A percentile compares a stretch with the other conserved stretches of the same genome.
These are phyloP conservation scores for Tupiocoris notatus DNA, from an alignment of 2,888 invertebrate species.

Conservation along the genomic window DNA sequence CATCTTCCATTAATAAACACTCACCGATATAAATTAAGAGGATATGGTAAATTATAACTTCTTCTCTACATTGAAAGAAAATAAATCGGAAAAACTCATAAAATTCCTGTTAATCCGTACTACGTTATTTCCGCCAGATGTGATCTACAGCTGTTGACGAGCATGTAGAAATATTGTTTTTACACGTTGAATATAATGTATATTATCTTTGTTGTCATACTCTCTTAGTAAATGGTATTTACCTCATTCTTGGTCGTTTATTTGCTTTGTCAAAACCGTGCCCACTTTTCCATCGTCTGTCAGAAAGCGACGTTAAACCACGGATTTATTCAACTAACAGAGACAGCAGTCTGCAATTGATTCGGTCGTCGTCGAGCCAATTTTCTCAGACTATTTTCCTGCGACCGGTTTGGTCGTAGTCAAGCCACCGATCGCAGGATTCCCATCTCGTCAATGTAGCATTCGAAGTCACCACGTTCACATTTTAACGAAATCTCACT, in stretches of 20 bases:
- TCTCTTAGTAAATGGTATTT: constrained; percentile 50
- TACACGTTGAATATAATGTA: constrained; percentile 48
- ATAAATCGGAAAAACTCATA: constrained; percentile 6
- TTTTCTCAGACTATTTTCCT: no score
- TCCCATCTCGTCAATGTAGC: no score
- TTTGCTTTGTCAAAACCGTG: no score
- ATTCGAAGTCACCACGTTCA: no score
- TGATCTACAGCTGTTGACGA: constrained; percentile 33
- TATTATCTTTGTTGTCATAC: constrained; percentile 49
- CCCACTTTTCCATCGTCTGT: no score
- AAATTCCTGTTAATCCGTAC: background rate
- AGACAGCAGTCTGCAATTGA: no score
- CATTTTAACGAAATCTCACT: no score
- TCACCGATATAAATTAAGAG: constrained; percentile 33
- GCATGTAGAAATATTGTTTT: constrained; percentile 45
- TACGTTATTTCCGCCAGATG: constrained; percentile 35
- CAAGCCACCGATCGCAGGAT: no score
- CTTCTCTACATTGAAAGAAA: constrained; percentile 32
- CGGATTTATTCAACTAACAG: no score
- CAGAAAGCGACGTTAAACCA: no score
- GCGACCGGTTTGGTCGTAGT: no score
- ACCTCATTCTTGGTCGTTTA: constrained; percentile 43
- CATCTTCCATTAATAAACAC: constrained; percentile 37
- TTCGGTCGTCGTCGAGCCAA: no score
- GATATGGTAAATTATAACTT: constrained; percentile 28